These are phyloP conservation scores for Drosophila kurseongensis DNA, from an alignment of 1,140 invertebrate species.

Conservation along the genomic window DNA sequence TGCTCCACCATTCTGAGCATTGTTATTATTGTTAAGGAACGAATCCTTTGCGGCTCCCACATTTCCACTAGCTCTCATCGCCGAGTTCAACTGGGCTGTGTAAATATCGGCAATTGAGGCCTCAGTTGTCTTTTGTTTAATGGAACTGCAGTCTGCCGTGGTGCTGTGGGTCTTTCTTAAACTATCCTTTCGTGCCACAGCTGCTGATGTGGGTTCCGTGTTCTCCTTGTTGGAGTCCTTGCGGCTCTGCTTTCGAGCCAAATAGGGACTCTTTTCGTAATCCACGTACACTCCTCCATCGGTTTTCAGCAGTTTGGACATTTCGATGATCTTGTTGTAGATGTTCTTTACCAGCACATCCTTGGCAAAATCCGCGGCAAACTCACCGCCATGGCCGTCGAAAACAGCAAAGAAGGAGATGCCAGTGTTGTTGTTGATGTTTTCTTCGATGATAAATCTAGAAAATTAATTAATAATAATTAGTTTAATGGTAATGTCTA, in stretches of 20 bases:
- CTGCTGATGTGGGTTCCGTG: constrained; percentile 29
- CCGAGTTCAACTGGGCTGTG: constrained; percentile 71
- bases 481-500: neutral
- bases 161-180: constrained; percentile 72
- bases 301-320: constrained; percentile 87
- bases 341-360: constrained; percentile 92
- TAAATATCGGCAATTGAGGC: constrained; percentile 71
- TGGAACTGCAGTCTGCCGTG: constrained; percentile 63
- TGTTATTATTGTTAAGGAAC: constrained; percentile 74
- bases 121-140: constrained; percentile 70
- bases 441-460: constrained; percentile 91
- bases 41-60: constrained; percentile 64
- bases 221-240: constrained; percentile 80
- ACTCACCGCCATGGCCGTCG: constrained; percentile 97
- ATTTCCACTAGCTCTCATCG: constrained; percentile 64
- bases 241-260: constrained; percentile 70
- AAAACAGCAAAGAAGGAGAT: constrained; percentile 96
- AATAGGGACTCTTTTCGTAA: constrained; percentile 75
- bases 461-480: neutral
- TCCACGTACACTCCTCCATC: constrained; percentile 32
- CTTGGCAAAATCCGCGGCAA: constrained; percentile 95
- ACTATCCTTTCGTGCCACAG: constrained; percentile 67
- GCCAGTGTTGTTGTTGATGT: constrained; percentile 89
- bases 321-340: constrained; percentile 89
- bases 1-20: constrained; percentile 39